These are phyloP conservation scores for Nasonia longicornis DNA, from an alignment of 1,140 invertebrate genomes.

Conservation along the genomic window DNA sequence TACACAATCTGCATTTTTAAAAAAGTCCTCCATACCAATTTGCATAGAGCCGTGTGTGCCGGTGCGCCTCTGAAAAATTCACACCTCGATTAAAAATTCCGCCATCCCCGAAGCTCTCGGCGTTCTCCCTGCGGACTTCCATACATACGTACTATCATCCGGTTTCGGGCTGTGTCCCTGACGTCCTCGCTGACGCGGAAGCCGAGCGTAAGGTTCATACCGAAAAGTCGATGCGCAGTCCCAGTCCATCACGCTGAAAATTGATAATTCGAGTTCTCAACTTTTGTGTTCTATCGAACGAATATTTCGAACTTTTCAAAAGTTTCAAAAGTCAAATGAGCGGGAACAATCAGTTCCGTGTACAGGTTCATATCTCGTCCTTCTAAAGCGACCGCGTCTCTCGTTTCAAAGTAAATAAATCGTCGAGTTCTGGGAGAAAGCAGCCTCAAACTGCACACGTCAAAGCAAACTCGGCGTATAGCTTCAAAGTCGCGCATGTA, in stretches of 20 bases:
- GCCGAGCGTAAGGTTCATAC: conserved; percentile 73
- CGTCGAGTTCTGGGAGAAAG: not conserved
- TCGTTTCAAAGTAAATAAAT: not conserved
- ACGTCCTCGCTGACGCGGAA: conserved; percentile 77
- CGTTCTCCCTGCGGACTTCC: too few relatives aligned
- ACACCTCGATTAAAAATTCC: not conserved
- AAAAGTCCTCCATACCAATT: too few relatives aligned
- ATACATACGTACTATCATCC: conserved; percentile 71
- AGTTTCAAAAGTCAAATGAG: too few relatives aligned
- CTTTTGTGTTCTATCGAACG: too few relatives aligned
- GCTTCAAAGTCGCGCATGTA: not conserved
- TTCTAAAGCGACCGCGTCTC: too few relatives aligned
- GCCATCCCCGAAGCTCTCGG: too few relatives aligned
- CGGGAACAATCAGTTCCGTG: too few relatives aligned
- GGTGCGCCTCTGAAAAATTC: not conserved
- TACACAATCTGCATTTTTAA: too few relatives aligned
- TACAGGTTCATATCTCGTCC: too few relatives aligned
- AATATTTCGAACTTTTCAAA: too few relatives aligned
- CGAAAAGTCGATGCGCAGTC: conserved; percentile 58
- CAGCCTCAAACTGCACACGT: not conserved
- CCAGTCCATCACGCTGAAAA: conserved; percentile 66
- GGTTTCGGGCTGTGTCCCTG: conserved; percentile 73
- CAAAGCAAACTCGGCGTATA: not conserved
- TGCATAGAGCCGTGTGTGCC: too few relatives aligned
- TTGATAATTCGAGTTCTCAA: conserved; percentile 42